phyloP scores from a whole-genome alignment of 2,113 vertebrate genomes.

The Hydropotes inermis region DNA sequence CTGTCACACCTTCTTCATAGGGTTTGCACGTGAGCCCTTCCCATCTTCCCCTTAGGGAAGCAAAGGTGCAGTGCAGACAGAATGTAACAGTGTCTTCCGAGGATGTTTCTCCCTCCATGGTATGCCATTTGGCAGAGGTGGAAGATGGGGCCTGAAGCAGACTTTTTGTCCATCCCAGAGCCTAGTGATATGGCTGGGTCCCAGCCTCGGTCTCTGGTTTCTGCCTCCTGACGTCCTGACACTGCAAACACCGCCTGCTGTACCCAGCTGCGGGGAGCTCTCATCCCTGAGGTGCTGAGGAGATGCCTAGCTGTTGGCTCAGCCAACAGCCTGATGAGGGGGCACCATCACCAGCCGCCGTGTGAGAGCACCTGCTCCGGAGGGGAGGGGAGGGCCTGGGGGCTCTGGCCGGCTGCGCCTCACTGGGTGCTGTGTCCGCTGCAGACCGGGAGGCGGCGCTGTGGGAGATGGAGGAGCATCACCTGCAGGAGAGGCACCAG shows the following conservation, averaged over 20 bases:
- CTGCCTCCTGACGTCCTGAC: background rate
- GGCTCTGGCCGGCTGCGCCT: background rate
- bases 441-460: constrained; percentile 89
- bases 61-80: background rate
- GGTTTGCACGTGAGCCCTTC: background rate
- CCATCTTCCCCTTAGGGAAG: background rate
- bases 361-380: accelerated
- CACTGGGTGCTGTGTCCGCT: background rate
- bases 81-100: background rate
- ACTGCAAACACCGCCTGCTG: too few species aligned
- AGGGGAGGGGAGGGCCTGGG: accelerated
- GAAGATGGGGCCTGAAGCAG: background rate
- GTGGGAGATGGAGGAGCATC: constrained; percentile 95
- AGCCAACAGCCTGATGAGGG: accelerated
- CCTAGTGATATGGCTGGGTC: background rate
- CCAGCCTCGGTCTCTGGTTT: background rate
- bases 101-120: background rate
- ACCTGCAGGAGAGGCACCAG: constrained; percentile 93
- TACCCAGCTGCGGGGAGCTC: background rate
- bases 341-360: accelerated
- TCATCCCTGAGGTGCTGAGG: too few species aligned
- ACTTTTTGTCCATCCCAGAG: background rate
- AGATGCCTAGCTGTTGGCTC: background rate
- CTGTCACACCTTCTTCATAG: background rate
- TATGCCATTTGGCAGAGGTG: background rate